Evolutionary conservation across 2,113 vertebrate species (phyloP).

Genomic region (Pterophyllum scalare): DNA sequence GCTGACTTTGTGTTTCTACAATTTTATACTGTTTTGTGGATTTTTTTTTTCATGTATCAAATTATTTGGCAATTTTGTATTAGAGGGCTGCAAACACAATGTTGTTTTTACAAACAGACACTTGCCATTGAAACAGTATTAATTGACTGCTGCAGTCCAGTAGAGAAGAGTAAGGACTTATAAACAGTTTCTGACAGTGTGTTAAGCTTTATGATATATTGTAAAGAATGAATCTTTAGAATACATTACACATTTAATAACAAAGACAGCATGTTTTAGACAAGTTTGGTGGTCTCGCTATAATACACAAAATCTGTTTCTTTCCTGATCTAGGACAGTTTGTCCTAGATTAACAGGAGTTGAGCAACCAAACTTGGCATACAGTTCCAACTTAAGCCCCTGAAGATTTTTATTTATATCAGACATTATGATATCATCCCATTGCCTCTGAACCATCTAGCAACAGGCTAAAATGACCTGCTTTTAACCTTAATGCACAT

Average conservation of each 20-base stretch:
- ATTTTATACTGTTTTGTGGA: background rate
- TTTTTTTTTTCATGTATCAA: background rate
- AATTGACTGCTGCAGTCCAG: background rate
- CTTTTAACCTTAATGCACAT: background rate
- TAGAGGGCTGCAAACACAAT: background rate
- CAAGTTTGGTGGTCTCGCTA: background rate
- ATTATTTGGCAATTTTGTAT: background rate
- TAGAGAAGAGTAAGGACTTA: background rate
- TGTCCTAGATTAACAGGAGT: accelerated
- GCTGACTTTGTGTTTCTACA: background rate
- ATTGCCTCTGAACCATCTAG: background rate
- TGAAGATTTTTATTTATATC: background rate
- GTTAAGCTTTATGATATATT: background rate
- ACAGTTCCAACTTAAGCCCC: no score
- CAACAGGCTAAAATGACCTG: background rate
- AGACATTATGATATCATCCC: background rate
- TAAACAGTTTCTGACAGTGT: background rate
- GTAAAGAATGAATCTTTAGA: background rate
- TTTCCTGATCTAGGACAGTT: no score
- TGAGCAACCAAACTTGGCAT: background rate
- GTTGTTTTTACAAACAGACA: background rate
- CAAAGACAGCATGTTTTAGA: background rate
- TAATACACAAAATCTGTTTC: background rate
- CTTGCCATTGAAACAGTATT: background rate
- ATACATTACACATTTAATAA: background rate